Base-by-base conservation (phyloP, 2,888 invertebrate genomes). In the Lordiphosa andalusiaca region DNA sequence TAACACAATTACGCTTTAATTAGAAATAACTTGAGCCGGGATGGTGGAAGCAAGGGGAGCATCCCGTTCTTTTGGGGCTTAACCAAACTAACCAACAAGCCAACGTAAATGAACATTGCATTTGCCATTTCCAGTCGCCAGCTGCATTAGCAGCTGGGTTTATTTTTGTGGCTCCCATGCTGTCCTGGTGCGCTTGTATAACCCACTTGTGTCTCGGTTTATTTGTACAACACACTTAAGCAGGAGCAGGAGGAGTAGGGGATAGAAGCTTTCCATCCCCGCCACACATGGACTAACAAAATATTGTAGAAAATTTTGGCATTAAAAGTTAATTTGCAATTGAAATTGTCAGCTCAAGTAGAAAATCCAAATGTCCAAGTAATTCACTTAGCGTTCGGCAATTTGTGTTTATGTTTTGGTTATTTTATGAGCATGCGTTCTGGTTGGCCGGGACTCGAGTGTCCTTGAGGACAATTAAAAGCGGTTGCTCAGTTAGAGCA, bases 251-350 rank as follows among this genome's bases (percentile, higher is more conserved):
- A 16, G 12, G 12, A 13, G 21, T 10, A 13, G 13, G 7, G 7
- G 16, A 2, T n/a, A 4, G 12, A n/a, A 44, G 50, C 46, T 47
- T 44, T 36, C 23, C 44, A 40, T 56, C 48, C 36, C 47, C 52
- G 66, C 51, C 51, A 60, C 62, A 71, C 74, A 65, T 53, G 47
- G 42, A 3, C 9, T 10, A 30, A 30, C 30, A 55, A 59, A 36
- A 33, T 33, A 30, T 13, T 30, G 30, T 30, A 30, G 30, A 30
- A 30, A 30, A 30, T 44, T 44, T 21, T 3, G 12, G 30, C 44
- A 44, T 65, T 66, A 56, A 54, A 74, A 72, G 65, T 69, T 69
- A 61, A 71, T 76, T 76, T 83, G 70, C 81, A 83, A 80, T 75
- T 80, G 73, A 72, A 77, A 80, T 80, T 63, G 67, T 47, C 37